These are phyloP conservation scores for Tetragnatha versicolor DNA, from an alignment of 1,140 invertebrate genomes.

Conservation along the genomic window DNA sequence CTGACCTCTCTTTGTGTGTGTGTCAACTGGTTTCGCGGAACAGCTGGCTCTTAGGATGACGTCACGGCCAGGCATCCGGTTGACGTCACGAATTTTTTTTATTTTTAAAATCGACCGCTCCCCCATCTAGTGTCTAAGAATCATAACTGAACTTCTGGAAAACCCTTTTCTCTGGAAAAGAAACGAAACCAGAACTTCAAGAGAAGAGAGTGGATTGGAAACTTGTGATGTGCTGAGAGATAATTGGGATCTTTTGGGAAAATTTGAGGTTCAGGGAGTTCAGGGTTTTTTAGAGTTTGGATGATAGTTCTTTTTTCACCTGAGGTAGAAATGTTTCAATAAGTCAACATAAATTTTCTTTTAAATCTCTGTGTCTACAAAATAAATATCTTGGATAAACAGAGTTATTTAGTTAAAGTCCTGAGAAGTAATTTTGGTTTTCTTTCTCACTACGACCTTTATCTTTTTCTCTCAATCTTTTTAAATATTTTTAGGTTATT, in stretches of 20 bases:
- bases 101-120: conserved; percentile 22
- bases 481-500: no score
- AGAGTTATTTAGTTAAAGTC: no score
- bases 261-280: neutral
- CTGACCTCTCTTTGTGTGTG: conserved; percentile 7
- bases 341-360: no score
- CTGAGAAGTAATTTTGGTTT: no score
- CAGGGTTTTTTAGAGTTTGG: no score
- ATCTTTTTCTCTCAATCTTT: no score
- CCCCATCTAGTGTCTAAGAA: conserved; percentile 46
- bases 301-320: no score
- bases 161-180: neutral
- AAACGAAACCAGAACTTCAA: neutral
- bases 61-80: neutral
- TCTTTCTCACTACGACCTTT: no score
- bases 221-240: neutral
- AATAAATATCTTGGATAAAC: no score
- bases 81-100: conserved; percentile 31
- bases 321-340: no score
- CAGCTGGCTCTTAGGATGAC: conserved; percentile 19
- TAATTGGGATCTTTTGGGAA: neutral
- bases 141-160: conserved; percentile 17
- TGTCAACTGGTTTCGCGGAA: conserved; percentile 1
- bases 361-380: no score
- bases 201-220: neutral